These are phyloP conservation scores for Argentina silus DNA, from an alignment of 2,797 vertebrate genomes.

Conservation along the genomic window DNA sequence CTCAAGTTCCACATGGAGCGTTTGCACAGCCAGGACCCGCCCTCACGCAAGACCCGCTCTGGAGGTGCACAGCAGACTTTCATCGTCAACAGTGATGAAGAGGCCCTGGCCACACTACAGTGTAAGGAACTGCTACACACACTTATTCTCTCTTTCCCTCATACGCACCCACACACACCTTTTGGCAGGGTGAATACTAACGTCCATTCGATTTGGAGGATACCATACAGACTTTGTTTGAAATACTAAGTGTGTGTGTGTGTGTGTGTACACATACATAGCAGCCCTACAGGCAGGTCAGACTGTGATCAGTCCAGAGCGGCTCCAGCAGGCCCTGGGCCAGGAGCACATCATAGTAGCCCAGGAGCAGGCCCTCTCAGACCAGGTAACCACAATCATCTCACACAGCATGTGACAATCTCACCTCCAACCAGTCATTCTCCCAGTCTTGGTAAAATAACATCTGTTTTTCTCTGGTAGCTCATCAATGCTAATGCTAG, in stretches of 20 bases:
- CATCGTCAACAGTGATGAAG: slow-evolving; percentile 90
- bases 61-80: slow-evolving; percentile 83
- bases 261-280: slow-evolving; percentile 34
- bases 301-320: slow-evolving; percentile 83
- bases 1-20: slow-evolving; percentile 98
- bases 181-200: neutral
- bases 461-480: no score
- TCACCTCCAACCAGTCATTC: no score
- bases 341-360: slow-evolving; percentile 94
- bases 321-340: slow-evolving; percentile 87
- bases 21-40: slow-evolving; percentile 86
- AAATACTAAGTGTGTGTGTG: slow-evolving; percentile 4
- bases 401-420: neutral
- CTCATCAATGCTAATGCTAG: no score
- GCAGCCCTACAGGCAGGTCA: slow-evolving; percentile 86
- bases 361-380: slow-evolving; percentile 86
- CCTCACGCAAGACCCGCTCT: slow-evolving; percentile 58
- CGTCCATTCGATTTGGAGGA: neutral
- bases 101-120: slow-evolving; percentile 89
- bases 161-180: neutral
- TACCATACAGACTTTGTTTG: neutral
- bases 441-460: no score
- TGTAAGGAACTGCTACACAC: slow-evolving; percentile 74
- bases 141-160: neutral
- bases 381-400: slow-evolving; percentile 79